Evolutionary conservation across 1,140 invertebrate genomes (phyloP).

Genomic region (Triops cancriformis): DNA sequence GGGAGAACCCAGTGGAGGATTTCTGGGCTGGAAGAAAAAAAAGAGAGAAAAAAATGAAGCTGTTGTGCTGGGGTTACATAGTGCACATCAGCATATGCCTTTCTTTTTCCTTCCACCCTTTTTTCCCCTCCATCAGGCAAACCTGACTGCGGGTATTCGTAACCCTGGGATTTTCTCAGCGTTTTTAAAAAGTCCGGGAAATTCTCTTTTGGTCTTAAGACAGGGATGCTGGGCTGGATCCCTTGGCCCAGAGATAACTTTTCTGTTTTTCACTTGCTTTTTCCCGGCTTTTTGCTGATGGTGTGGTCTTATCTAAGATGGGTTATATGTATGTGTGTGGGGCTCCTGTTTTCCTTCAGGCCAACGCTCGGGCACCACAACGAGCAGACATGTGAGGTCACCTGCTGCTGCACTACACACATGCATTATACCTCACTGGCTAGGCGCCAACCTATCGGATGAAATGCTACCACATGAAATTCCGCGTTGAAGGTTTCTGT

Average conservation of each 20-base stretch:
- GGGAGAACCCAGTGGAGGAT: no score
- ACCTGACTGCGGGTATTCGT: no score
- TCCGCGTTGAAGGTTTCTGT: background rate
- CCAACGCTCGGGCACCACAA: background rate
- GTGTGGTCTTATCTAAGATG: conserved; percentile 8
- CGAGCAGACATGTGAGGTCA: conserved; percentile 2
- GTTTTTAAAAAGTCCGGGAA: background rate
- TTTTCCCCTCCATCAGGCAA: background rate
- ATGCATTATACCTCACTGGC: background rate
- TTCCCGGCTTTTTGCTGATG: background rate
- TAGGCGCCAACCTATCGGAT: background rate
- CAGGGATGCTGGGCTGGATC: no score
- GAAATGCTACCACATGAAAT: background rate
- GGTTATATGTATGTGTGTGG: conserved; percentile 6
- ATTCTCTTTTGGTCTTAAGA: no score
- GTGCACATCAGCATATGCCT: background rate
- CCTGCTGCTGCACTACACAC: background rate
- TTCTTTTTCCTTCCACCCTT: background rate
- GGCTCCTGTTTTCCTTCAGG: background rate
- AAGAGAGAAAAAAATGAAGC: background rate
- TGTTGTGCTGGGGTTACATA: background rate
- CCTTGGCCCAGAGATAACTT: no score
- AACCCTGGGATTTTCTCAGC: background rate
- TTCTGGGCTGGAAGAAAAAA: background rate
- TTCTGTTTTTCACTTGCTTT: no score